Evolutionary conservation across 2,113 vertebrate species (phyloP).

Genomic region (Natator depressus): DNA sequence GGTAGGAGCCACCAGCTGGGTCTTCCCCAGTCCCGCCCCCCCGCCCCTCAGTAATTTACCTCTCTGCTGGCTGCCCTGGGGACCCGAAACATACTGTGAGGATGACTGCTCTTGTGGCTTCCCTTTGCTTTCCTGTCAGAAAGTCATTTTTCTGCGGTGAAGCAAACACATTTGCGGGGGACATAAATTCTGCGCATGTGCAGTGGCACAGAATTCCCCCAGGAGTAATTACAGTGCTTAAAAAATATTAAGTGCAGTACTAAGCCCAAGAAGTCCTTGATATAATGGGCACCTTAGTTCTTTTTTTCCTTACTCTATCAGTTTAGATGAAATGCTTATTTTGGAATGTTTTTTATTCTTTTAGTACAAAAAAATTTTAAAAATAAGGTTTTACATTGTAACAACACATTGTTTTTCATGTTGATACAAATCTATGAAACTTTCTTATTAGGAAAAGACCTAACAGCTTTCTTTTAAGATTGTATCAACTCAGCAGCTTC

Average conservation of each 20-base stretch:
- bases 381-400: neutral
- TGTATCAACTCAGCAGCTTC: neutral
- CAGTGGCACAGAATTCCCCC: too few species aligned
- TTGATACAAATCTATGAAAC: neutral
- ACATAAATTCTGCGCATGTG: too few species aligned
- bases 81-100: too few species aligned
- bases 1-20: too few species aligned
- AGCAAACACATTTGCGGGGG: too few species aligned
- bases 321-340: neutral
- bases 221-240: too few species aligned
- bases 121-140: too few species aligned
- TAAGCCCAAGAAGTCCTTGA: slow-evolving; percentile 3
- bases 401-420: neutral
- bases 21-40: too few species aligned
- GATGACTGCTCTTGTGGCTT: too few species aligned
- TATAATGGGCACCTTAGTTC: neutral
- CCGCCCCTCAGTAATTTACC: too few species aligned
- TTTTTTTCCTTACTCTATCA: neutral
- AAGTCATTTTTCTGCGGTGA: too few species aligned
- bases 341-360: neutral
- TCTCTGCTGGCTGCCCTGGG: too few species aligned
- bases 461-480: neutral
- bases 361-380: neutral
- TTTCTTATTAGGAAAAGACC: neutral
- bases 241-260: neutral